Evolutionary conservation across 1,140 invertebrate species (phyloP), one percentile per base, ranked within the genome.

Genomic region (Medauroidea extradentata): DNA sequence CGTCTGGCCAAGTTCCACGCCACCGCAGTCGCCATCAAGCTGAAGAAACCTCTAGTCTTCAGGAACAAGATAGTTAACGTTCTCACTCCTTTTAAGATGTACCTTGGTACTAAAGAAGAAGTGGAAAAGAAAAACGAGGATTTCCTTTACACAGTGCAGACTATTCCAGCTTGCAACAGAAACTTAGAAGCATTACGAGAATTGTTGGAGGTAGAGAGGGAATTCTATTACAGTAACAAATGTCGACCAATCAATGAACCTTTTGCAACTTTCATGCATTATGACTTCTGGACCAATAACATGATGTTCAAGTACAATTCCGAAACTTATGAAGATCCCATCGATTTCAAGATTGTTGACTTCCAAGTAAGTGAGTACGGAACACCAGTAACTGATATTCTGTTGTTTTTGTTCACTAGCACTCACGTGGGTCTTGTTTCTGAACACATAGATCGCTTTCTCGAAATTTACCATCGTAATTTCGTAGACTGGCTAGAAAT

Each of bases 191-290:
- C 3, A 14, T 19, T 53, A 18, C 16, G 21, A n/a, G 41, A 14
- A 7, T 8, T 2, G 9, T 0, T 53, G 7, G 5, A n/a, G 16
- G 21, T 19, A 16, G 21, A 38, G 18, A 3, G 38, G 16, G 23
- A 53, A 3, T 13, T 16, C 11, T 19, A 53, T 18, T 19, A 5
- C 9, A 34, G 14, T n/a, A 27, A 16, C 21, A 39, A n/a, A 11
- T 23, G 18, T 23, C 34, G 29, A 14, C 48, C 38, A 8, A 25
- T 24, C 24, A 53, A 29, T 3, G 57, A 59, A 53, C 57, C 57
- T 13, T 59, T 59, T 59, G 46, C 57, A 13, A 52, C 57, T 11
- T 34, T 52, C n/a, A 23, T 52, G 13, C 57, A 59, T 41, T 42
- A 52, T 52, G 57, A n/a, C n/a, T n/a, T n/a, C n/a, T n/a, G n/a